phyloP scores from a whole-genome alignment of 2,797 vertebrate genomes.

The Sarcophilus harrisii region DNA sequence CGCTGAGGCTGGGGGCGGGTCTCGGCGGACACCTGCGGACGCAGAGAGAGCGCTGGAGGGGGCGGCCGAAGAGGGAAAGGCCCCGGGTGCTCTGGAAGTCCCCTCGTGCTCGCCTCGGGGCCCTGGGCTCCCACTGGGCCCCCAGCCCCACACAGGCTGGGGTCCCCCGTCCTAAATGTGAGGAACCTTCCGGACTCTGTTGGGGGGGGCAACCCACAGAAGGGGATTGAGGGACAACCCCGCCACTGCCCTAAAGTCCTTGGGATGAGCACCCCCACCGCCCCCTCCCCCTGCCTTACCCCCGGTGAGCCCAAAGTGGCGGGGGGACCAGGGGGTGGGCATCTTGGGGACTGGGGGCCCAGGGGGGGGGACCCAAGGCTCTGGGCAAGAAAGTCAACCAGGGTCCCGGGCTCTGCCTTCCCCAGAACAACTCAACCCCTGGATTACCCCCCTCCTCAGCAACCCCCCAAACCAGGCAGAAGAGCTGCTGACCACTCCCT shows the following conservation, averaged over 20 bases:
- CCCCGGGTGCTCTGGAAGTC: not conserved
- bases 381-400: too few relatives aligned
- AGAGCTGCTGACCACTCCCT: not conserved
- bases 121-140: not conserved
- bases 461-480: not conserved
- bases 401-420: too few relatives aligned
- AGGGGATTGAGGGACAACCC: too few relatives aligned
- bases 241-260: too few relatives aligned
- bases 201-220: too few relatives aligned
- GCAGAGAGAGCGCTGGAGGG: slow-evolving; percentile 36
- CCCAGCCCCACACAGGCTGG: slow-evolving; percentile 23
- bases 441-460: not conserved
- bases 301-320: too few relatives aligned
- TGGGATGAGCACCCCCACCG: too few relatives aligned
- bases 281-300: too few relatives aligned
- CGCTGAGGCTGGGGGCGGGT: slow-evolving; percentile 53
- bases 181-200: too few relatives aligned
- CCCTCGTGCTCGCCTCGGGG: not conserved
- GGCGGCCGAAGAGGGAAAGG: slow-evolving; percentile 27
- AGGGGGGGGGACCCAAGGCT: slow-evolving; percentile 76
- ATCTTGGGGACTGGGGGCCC: too few relatives aligned
- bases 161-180: too few relatives aligned
- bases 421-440: slow-evolving; percentile 18
- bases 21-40: slow-evolving; percentile 70
- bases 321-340: too few relatives aligned